Base-by-base conservation (phyloP, 2,888 invertebrate genomes). In the Epiperipatus broadwayi region DNA sequence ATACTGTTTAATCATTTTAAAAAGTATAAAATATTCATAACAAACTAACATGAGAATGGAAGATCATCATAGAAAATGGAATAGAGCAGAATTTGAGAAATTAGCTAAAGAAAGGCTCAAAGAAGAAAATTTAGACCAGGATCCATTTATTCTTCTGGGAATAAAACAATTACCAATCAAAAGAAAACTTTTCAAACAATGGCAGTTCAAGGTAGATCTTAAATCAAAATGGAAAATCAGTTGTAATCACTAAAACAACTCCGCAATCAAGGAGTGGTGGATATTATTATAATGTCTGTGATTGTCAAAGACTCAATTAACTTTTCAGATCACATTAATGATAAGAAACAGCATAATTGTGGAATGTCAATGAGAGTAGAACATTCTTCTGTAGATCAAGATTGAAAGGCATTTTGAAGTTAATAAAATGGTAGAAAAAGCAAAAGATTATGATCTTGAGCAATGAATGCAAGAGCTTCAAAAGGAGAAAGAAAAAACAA, bases 231-330 rank as follows among this genome's bases (percentile, higher is more conserved):
- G 95, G 95, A 14, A 97, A 95, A 64, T 89, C 91, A 57, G 80
- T 87, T 36, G 93, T 99, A 3, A 93, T 97, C 46, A 97, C 85
- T 49, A 97, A 95, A 63, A 91, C 87, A 52, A 93, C 95, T 36
- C 91, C 95, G 21, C 80, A 89, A 2, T 84, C 91, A 8, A 89
- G 93, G 59, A 83, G 89, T 10, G 95, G 95, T 45, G 97, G 70
- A 35, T 97, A 95, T 57, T 97, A 95, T 57, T 99, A 97, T 65
- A 93, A 99, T 74, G 93, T 95, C 0, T 97, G 97, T 53, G 97
- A 99, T 58, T 99, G 93, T 99, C 19, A 99, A 97, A 63, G 95
- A 99, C 64, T 93, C 91, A 0, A 97, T 99, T 44, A 99, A 99
- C 57, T 99, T 95, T 54, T 65, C 99, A 52, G 97, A 99, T 57